phyloP scores from a whole-genome alignment of 2,113 vertebrate species.

The Ophiodon elongatus region DNA sequence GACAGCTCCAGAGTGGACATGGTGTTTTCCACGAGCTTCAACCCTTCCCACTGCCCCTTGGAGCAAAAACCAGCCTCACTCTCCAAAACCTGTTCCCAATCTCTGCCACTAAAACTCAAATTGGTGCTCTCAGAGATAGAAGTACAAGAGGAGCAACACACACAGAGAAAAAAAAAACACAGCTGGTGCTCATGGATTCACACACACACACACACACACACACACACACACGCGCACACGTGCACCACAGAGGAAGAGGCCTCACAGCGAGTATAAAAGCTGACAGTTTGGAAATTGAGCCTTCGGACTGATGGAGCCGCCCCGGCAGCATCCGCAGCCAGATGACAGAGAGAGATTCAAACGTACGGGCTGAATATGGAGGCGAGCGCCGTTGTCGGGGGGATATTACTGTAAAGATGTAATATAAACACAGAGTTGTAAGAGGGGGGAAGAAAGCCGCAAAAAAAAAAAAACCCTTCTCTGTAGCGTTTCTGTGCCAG shows the following conservation, averaged over 20 bases:
- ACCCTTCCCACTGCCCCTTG: no score
- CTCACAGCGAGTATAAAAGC: constrained; percentile 56
- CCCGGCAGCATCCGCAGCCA: constrained; percentile 44
- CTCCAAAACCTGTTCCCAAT: background rate
- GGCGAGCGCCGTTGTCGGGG: constrained; percentile 29
- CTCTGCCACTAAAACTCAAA: background rate
- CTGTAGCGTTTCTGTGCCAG: constrained; percentile 20
- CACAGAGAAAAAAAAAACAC: background rate
- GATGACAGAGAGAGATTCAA: constrained; percentile 47
- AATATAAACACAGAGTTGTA: constrained; percentile 50
- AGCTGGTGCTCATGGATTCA: constrained; percentile 11
- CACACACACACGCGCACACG: constrained; percentile 26
- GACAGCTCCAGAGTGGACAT: background rate
- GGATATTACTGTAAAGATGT: constrained; percentile 65
- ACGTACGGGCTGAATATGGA: constrained; percentile 31
- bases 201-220: constrained; percentile 22
- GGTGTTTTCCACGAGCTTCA: no score
- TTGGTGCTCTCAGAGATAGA: background rate
- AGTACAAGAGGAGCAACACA: background rate
- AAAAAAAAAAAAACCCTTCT: constrained; percentile 11
- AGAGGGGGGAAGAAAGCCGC: background rate
- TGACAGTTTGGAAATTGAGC: constrained; percentile 77
- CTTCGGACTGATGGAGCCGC: constrained; percentile 62
- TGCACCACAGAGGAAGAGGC: constrained; percentile 39
- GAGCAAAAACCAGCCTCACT: background rate